A percentile compares a stretch with the other conserved stretches of the same genome.
phyloP scores from a whole-genome alignment of 2,113 vertebrate genomes.

The Triplophysa rosa region DNA sequence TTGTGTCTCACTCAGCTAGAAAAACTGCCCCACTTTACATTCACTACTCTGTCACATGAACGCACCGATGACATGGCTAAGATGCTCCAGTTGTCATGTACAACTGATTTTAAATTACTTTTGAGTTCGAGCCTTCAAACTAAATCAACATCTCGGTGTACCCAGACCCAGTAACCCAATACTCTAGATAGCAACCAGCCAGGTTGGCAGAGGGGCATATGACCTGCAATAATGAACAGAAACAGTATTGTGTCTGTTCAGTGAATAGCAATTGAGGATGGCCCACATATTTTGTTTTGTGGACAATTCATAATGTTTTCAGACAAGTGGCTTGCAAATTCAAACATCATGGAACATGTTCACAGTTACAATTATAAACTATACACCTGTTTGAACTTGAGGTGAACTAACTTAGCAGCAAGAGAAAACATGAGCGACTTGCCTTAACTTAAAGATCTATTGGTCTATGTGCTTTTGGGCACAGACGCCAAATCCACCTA shows the following conservation, averaged over 20 bases:
- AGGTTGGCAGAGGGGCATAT: slow-evolving; percentile 15
- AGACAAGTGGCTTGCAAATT: too few species aligned
- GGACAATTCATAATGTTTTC: background rate
- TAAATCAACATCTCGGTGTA: background rate
- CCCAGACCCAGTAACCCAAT: slow-evolving; percentile 35
- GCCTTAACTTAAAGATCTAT: slow-evolving; percentile 20
- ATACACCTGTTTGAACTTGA: too few species aligned
- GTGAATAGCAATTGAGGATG: slow-evolving; percentile 22
- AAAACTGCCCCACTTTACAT: slow-evolving; percentile 63
- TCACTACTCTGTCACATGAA: slow-evolving; percentile 15
- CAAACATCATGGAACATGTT: too few species aligned
- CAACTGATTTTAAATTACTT: slow-evolving; percentile 53
- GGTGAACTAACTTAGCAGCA: background rate
- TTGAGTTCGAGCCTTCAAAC: slow-evolving; percentile 16
- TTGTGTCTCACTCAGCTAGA: slow-evolving; percentile 64
- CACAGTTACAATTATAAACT: too few species aligned
- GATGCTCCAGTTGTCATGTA: slow-evolving; percentile 68
- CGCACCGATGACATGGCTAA: slow-evolving; percentile 45
- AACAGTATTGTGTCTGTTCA: slow-evolving; percentile 32
- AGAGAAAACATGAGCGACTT: slow-evolving; percentile 39
- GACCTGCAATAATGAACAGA: slow-evolving; percentile 15
- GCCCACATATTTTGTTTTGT: slow-evolving; percentile 11
- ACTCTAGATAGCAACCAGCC: slow-evolving; percentile 34
- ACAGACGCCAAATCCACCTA: slow-evolving; percentile 40
- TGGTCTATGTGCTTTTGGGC: slow-evolving; percentile 19